Evolutionary conservation across 23 tunicate genomes (phyloP).

Genomic region (Corella eumyota): DNA sequence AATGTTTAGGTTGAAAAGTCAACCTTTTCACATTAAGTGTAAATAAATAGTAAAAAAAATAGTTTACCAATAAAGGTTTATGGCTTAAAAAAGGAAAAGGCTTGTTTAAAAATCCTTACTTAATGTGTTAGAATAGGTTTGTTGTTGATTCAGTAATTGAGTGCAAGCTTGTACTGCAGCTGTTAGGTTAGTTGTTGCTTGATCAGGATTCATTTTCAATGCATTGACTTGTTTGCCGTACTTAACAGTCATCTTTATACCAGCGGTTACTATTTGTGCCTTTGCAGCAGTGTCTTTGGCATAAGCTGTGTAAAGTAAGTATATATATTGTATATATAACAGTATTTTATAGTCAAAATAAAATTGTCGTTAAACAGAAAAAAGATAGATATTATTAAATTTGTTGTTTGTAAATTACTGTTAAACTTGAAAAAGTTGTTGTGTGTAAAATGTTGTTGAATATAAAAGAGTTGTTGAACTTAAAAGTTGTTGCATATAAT

Average conservation of each 20-base stretch:
- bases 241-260: conserved; percentile 59
- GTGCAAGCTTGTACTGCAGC: conserved; percentile 36
- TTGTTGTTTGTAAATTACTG: too few relatives aligned
- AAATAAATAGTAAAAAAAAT: not conserved
- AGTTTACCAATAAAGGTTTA: too few relatives aligned
- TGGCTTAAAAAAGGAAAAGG: too few relatives aligned
- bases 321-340: not conserved
- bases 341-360: not conserved
- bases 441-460: too few relatives aligned
- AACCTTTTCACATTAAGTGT: not conserved
- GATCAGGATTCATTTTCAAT: conserved; percentile 55
- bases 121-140: conserved; percentile 10
- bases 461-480: too few relatives aligned
- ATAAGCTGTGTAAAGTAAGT: not conserved
- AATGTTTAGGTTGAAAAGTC: too few relatives aligned
- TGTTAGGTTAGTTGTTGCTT: conserved; percentile 28
- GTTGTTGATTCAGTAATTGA: conserved; percentile 50
- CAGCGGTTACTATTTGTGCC: conserved; percentile 22
- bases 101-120: conserved; percentile 6
- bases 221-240: conserved; percentile 72
- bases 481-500: too few relatives aligned
- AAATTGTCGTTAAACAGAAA: too few relatives aligned
- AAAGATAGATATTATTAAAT: too few relatives aligned
- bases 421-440: too few relatives aligned
- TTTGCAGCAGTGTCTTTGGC: not conserved